A percentile compares a stretch with the other conserved stretches of the same genome.
phyloP scores from a whole-genome alignment of 1,140 invertebrate genomes.

The Hermatobates lingyangjiaoensis region DNA sequence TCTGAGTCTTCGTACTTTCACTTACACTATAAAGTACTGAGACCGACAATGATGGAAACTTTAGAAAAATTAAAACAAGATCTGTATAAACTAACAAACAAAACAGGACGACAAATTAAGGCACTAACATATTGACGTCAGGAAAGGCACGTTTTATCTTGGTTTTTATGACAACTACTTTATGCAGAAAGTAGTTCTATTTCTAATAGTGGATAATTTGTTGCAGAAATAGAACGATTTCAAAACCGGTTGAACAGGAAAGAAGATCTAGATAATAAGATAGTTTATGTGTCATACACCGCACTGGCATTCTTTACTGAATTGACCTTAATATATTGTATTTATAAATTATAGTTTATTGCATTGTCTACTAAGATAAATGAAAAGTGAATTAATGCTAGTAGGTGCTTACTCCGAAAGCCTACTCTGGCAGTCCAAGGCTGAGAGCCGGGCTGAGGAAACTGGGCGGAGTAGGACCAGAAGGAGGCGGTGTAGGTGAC shows the following conservation, averaged over 20 bases:
- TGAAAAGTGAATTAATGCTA: not conserved
- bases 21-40: too few relatives aligned
- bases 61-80: too few relatives aligned
- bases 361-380: not conserved
- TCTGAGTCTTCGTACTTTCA: too few relatives aligned
- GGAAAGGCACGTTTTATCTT: too few relatives aligned
- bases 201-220: not conserved
- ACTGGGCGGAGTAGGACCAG: slow-evolving; percentile 37
- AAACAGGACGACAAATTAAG: too few relatives aligned
- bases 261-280: not conserved
- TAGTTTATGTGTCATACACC: not conserved
- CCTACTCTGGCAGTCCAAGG: slow-evolving; percentile 44
- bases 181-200: too few relatives aligned
- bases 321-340: not conserved
- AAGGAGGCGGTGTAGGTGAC: slow-evolving; percentile 22
- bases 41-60: too few relatives aligned
- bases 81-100: too few relatives aligned
- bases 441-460: slow-evolving; percentile 41
- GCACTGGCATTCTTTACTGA: not conserved
- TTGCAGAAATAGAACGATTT: not conserved
- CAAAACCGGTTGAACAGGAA: not conserved
- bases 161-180: too few relatives aligned
- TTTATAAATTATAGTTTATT: not conserved
- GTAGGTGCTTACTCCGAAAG: slow-evolving; percentile 33
- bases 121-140: too few relatives aligned